Base-by-base conservation (phyloP, 1,140 invertebrate genomes). In the Anastrepha obliqua region DNA sequence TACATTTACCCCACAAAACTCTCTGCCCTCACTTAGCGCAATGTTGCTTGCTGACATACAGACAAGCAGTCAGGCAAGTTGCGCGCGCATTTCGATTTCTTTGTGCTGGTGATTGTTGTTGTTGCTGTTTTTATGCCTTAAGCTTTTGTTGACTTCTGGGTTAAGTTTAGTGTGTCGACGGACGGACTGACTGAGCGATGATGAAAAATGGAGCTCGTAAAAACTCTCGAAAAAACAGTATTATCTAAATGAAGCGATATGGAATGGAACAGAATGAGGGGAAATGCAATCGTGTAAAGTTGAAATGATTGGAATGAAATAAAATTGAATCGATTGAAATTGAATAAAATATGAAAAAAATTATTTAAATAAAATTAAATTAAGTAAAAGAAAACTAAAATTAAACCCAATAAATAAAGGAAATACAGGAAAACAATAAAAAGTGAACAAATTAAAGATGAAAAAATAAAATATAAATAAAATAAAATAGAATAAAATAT, bases 21-120 rank as follows among this genome's bases (percentile, higher is more conserved):
- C 1, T 55, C 11, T 2, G 7, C 39, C 65, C 65, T 67, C 65
- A 29, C 29, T 29, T 29, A 29, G 29, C 29, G 29, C 29, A 29
- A 29, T 29, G 29, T 29, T 29, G 39, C 65, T 42, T 15, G 65
- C 65, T 86, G 15, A 47, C 17, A 64, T 44, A 17, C 51, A 42
- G 29, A 39, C 39, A 86, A 86, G 44, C 15, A 59, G 58, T 81
- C 74, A 81, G 55, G 74, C 74, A 81, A 81, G 74, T 81, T 81
- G 74, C 74, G 74, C 74, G 74, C 74, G 74, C 74, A 81, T 81
- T 81, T 81, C 74, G 74, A 20, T 81, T 81, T 81, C 74, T 55
- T 47, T 81, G n/a, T 81, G n/a, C 17, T 42, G 11, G 2, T 47
- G 11, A 13, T 62, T 5, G 9, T 81, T 81, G 47, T 81, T 81